A percentile compares a stretch with the other conserved stretches of the same genome.
Evolutionary conservation across 2,113 vertebrate species (phyloP).

Genomic region (Channa maculata): DNA sequence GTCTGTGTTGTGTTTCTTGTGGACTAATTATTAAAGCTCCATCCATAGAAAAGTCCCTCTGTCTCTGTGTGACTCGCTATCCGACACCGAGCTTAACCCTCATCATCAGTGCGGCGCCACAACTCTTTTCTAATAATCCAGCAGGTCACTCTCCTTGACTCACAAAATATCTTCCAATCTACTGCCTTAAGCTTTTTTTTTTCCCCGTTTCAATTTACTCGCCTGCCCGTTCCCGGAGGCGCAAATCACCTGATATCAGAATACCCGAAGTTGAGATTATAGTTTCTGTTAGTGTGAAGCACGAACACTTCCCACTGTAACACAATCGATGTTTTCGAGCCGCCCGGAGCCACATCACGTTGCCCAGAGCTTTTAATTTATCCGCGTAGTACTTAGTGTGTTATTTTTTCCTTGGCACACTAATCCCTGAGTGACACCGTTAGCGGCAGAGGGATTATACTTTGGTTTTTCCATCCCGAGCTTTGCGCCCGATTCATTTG

Average conservation of each 20-base stretch:
- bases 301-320: slow-evolving; percentile 21
- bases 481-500: slow-evolving; percentile 65
- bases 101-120: slow-evolving; percentile 34
- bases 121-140: slow-evolving; percentile 61
- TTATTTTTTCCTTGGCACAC: slow-evolving; percentile 63
- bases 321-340: slow-evolving; percentile 24
- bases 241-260: slow-evolving; percentile 38
- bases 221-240: slow-evolving; percentile 26
- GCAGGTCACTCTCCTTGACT: slow-evolving; percentile 57
- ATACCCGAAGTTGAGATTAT: slow-evolving; percentile 57
- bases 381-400: slow-evolving; percentile 70
- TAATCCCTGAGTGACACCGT: slow-evolving; percentile 84
- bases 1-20: slow-evolving; percentile 2
- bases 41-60: slow-evolving; percentile 9
- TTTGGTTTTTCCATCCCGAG: slow-evolving; percentile 70
- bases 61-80: slow-evolving; percentile 17
- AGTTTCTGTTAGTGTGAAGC: slow-evolving; percentile 34
- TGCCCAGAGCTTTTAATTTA: slow-evolving; percentile 66
- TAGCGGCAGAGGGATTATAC: slow-evolving; percentile 78
- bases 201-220: slow-evolving; percentile 18
- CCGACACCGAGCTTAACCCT: slow-evolving; percentile 49
- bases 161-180: slow-evolving; percentile 42
- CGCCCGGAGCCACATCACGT: slow-evolving; percentile 20
- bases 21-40: slow-evolving; percentile 29
- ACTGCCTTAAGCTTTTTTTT: slow-evolving; percentile 15